A percentile compares a stretch with the other conserved stretches of the same genome.
phyloP scores from a whole-genome alignment of 2,113 vertebrate genomes.

The Stigmatopora argus region DNA sequence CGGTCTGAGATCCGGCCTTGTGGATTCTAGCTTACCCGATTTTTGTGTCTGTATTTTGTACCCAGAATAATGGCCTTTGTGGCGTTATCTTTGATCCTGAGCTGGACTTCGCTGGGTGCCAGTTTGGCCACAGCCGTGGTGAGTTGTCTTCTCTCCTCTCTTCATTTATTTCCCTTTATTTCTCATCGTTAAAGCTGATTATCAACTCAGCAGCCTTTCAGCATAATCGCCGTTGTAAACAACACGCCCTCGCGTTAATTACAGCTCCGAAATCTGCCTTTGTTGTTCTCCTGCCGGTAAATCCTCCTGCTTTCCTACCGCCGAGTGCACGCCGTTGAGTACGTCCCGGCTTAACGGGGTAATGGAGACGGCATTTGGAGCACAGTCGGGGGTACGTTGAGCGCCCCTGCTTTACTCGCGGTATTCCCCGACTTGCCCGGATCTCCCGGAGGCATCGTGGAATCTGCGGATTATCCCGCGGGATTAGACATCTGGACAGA shows the following conservation, averaged over 20 bases:
- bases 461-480: conserved; percentile 41
- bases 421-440: background rate
- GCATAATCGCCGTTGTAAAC: conserved; percentile 49
- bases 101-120: conserved; percentile 83
- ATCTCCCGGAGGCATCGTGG: conserved; percentile 19
- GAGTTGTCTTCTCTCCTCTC: conserved; percentile 30
- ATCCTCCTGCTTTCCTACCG: conserved; percentile 2
- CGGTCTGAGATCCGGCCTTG: too few species aligned
- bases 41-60: conserved; percentile 1
- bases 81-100: conserved; percentile 78
- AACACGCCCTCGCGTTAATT: conserved; percentile 45
- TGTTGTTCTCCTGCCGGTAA: conserved; percentile 5
- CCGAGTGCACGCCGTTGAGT: conserved; percentile 17
- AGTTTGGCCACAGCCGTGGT: conserved; percentile 79
- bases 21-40: too few species aligned
- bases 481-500: conserved; percentile 41
- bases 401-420: conserved; percentile 14
- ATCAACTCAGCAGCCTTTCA: conserved; percentile 44
- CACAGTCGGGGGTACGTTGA: conserved; percentile 26
- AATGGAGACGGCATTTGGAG: conserved; percentile 41
- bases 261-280: conserved; percentile 23
- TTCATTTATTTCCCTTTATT: conserved; percentile 24
- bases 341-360: conserved; percentile 38
- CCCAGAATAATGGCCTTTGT: conserved; percentile 81
- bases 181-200: conserved; percentile 62